Conservation (phyloP, 1,140 invertebrate genomes). For the Bacillus rossius region DNA sequence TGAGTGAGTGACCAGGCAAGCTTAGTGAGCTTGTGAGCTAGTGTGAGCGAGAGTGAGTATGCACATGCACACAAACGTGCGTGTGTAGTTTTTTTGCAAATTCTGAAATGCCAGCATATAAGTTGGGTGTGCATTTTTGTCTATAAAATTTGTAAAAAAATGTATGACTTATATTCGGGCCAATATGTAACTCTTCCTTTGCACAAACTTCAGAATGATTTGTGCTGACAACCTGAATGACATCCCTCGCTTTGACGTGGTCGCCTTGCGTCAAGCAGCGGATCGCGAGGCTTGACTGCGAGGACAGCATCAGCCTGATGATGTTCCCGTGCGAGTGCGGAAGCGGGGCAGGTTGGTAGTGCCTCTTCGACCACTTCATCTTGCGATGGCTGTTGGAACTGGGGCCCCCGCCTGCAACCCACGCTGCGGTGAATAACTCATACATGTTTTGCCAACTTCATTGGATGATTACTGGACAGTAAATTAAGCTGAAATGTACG, state of each 20-base stretch:
- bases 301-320: conserved; percentile 4
- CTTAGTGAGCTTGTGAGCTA: too few relatives aligned
- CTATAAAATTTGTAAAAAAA: too few relatives aligned
- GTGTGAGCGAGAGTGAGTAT: too few relatives aligned
- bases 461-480: neutral
- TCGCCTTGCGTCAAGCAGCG: conserved; percentile 4
- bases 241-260: conserved; percentile 5
- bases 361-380: neutral
- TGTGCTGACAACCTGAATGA: neutral
- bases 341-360: neutral
- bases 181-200: too few relatives aligned
- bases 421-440: neutral
- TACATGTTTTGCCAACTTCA: neutral
- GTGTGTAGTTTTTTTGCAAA: too few relatives aligned
- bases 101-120: too few relatives aligned
- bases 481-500: too few relatives aligned
- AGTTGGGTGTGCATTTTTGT: too few relatives aligned
- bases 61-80: too few relatives aligned
- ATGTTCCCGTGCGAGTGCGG: neutral
- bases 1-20: too few relatives aligned
- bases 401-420: neutral
- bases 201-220: too few relatives aligned
- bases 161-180: too few relatives aligned
- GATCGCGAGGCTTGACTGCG: neutral
- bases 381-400: neutral